Evolutionary conservation across 2,888 invertebrate genomes (phyloP).

Genomic region (Cerastoderma edule): DNA sequence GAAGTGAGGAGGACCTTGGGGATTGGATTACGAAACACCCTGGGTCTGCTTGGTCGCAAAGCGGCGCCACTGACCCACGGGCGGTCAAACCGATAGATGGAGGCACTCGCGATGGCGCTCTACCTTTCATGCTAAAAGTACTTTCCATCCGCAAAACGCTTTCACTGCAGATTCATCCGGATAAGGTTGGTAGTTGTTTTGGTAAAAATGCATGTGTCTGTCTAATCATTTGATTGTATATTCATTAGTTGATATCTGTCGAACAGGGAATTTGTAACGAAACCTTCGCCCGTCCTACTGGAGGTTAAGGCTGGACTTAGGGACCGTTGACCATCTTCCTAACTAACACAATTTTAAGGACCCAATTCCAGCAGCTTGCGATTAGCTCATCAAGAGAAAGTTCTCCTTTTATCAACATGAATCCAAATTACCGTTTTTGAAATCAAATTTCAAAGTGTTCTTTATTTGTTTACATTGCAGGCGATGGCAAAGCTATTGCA

Average conservation of each 20-base stretch:
- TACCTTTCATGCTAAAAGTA: conserved; percentile 23
- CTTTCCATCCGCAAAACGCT: conserved; percentile 21
- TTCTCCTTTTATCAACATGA: conserved; percentile 2
- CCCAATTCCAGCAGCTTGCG: too few species aligned
- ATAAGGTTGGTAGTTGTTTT: conserved; percentile 16
- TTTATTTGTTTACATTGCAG: not conserved
- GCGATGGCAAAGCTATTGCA: conserved; percentile 4
- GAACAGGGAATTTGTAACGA: too few species aligned
- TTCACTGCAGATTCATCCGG: conserved; percentile 22
- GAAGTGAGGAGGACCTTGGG: conserved; percentile 9
- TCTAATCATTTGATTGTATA: too few species aligned
- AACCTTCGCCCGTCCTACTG: too few species aligned
- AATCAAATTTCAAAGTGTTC: not conserved
- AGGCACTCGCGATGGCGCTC: not conserved
- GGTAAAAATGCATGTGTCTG: too few species aligned
- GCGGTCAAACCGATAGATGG: not conserved
- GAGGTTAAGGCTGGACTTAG: too few species aligned
- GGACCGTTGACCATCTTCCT: too few species aligned
- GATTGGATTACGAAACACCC: conserved; percentile 8
- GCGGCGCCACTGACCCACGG: too few species aligned
- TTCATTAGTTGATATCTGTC: too few species aligned
- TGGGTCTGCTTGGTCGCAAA: not conserved
- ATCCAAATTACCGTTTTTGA: not conserved
- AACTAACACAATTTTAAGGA: too few species aligned
- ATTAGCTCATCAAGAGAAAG: not conserved